Evolutionary conservation across 1,140 invertebrate species (phyloP).

Genomic region (Cydia pomonella): DNA sequence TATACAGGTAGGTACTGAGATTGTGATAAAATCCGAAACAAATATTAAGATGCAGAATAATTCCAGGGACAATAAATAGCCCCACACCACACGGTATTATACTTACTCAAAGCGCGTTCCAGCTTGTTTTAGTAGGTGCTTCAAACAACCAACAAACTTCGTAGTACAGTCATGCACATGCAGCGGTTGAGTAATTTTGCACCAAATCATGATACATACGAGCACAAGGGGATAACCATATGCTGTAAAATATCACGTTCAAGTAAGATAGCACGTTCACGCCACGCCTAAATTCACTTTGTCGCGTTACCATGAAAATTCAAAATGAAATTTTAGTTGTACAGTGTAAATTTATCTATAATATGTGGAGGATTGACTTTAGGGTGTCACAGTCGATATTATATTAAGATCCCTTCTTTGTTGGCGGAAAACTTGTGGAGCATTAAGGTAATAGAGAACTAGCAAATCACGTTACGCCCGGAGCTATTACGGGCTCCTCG

Average conservation of each 20-base stretch:
- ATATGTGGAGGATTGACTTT: slow-evolving; percentile 31
- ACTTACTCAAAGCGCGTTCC: slow-evolving; percentile 21
- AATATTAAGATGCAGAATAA: not conserved
- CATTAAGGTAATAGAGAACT: slow-evolving; percentile 65
- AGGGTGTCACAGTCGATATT: slow-evolving; percentile 50
- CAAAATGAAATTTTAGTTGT: too few species aligned
- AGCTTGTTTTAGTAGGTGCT: slow-evolving; percentile 31
- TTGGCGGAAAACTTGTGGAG: slow-evolving; percentile 58
- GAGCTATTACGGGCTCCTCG: slow-evolving; percentile 59
- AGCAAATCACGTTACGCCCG: slow-evolving; percentile 66
- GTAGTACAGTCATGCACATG: slow-evolving; percentile 21
- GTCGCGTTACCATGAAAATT: slow-evolving; percentile 7
- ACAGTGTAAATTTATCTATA: slow-evolving; percentile 26
- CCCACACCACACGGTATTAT: not conserved
- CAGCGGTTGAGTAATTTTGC: slow-evolving; percentile 21
- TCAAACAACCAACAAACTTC: slow-evolving; percentile 30
- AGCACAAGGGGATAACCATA: not conserved
- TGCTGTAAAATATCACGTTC: slow-evolving; percentile 28
- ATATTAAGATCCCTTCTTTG: slow-evolving; percentile 63
- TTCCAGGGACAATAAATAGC: not conserved
- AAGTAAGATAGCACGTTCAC: slow-evolving; percentile 19
- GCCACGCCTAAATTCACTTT: slow-evolving; percentile 50
- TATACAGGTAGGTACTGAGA: too few species aligned
- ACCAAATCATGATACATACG: slow-evolving; percentile 19
- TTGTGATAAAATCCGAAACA: not conserved